These are phyloP conservation scores for Platycheirus albimanus DNA, from an alignment of 2,888 invertebrate species.

Conservation along the genomic window DNA sequence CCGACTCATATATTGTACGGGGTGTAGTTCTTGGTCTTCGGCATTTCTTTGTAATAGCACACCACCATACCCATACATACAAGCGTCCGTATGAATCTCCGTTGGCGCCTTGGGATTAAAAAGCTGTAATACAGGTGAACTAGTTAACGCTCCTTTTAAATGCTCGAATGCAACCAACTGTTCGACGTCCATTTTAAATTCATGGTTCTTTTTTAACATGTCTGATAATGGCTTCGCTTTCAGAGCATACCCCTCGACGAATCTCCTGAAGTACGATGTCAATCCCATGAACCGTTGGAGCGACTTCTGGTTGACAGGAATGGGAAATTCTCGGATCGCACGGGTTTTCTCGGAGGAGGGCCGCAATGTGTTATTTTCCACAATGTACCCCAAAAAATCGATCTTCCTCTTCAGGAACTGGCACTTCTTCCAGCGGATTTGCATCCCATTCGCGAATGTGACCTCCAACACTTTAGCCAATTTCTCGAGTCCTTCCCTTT, in stretches of 20 bases:
- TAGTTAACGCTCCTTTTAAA: constrained; percentile 52
- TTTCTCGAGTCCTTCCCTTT: constrained; percentile 41
- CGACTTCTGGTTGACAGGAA: constrained; percentile 9
- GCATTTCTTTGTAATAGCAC: constrained; percentile 70
- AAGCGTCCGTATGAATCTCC: constrained; percentile 15
- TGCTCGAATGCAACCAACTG: constrained; percentile 73
- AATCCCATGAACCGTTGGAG: constrained; percentile 36
- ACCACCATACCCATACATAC: constrained; percentile 66
- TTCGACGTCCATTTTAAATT: constrained; percentile 68
- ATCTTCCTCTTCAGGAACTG: constrained; percentile 55
- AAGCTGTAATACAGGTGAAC: constrained; percentile 25
- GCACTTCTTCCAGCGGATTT: constrained; percentile 66
- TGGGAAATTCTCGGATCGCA: constrained; percentile 25
- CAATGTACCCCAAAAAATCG: constrained; percentile 65
- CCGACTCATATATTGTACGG: constrained; percentile 70
- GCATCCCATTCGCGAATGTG: constrained; percentile 49
- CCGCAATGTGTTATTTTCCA: constrained; percentile 39
- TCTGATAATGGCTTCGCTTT: constrained; percentile 19
- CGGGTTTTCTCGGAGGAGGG: constrained; percentile 43
- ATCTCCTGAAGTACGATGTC: constrained; percentile 34
- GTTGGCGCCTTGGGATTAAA: constrained; percentile 37
- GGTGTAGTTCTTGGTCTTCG: constrained; percentile 66
- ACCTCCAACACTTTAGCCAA: constrained; percentile 35
- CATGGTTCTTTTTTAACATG: constrained; percentile 57
- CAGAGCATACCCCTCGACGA: constrained; percentile 12